Evolutionary conservation across 2,888 invertebrate genomes (phyloP).

Genomic region (Caenorhabditis sp.): DNA sequence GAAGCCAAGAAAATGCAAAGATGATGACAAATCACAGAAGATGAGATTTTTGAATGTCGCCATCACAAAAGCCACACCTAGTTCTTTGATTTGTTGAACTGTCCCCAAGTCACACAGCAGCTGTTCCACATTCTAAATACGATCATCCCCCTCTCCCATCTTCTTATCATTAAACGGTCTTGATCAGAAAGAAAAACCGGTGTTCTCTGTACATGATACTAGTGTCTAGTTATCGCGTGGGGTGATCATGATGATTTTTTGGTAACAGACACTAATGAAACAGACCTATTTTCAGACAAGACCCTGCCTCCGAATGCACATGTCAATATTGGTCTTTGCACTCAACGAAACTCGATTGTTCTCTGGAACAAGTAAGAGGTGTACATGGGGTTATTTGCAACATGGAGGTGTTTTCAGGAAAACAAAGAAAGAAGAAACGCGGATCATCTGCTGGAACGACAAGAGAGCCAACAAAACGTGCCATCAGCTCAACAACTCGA

Average conservation of each 20-base stretch:
- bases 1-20: constrained; percentile 11
- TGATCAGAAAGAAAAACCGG: constrained; percentile 24
- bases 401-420: constrained; percentile 36
- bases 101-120: not conserved
- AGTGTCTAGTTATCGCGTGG: constrained; percentile 40
- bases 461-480: constrained; percentile 85
- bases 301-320: constrained; percentile 35
- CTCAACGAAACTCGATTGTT: constrained; percentile 90
- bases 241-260: constrained; percentile 25
- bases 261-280: not conserved
- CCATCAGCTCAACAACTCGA: constrained; percentile 75
- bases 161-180: constrained; percentile 16
- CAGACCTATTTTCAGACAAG: constrained; percentile 41
- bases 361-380: constrained; percentile 88
- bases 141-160: not conserved
- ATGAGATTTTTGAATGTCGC: constrained; percentile 15
- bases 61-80: constrained; percentile 23
- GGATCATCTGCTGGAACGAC: constrained; percentile 89
- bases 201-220: constrained; percentile 28
- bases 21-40: constrained; percentile 48
- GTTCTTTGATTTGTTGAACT: constrained; percentile 54
- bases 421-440: constrained; percentile 52
- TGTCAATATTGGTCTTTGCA: constrained; percentile 88
- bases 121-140: constrained; percentile 30
- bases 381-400: constrained; percentile 9